A percentile compares a stretch with the other conserved stretches of the same genome.
Evolutionary conservation across 2,888 invertebrate genomes (phyloP).

Genomic region (Esperia sulphurella): DNA sequence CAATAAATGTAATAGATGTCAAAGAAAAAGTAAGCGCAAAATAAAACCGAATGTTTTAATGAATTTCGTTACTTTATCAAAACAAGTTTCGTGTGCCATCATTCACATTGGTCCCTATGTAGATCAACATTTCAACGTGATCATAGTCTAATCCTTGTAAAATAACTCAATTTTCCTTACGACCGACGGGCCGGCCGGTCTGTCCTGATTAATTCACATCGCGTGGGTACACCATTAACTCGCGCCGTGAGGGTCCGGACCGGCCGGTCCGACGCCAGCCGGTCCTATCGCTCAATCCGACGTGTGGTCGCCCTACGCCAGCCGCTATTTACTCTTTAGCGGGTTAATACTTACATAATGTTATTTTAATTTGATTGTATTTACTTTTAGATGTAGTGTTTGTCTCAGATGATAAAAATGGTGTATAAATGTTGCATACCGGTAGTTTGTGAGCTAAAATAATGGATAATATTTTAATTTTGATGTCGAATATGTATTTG

Average conservation of each 20-base stretch:
- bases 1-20: too few species aligned
- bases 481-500: too few species aligned
- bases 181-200: neutral
- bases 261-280: neutral
- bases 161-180: slow-evolving; percentile 3
- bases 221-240: slow-evolving; percentile 4
- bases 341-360: neutral
- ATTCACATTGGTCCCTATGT: neutral
- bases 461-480: too few species aligned
- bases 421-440: too few species aligned
- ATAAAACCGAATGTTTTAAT: too few species aligned
- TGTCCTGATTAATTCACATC: slow-evolving; percentile 6
- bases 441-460: too few species aligned
- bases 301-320: slow-evolving; percentile 9
- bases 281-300: slow-evolving; percentile 3
- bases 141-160: neutral
- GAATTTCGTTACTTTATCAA: too few species aligned
- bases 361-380: too few species aligned
- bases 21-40: too few species aligned
- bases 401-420: too few species aligned
- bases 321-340: slow-evolving; percentile 15
- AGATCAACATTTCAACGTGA: neutral
- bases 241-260: neutral
- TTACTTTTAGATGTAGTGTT: too few species aligned
- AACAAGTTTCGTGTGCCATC: neutral